Base-by-base conservation (phyloP, 2,113 vertebrate species). In the Leucosticte australis region DNA sequence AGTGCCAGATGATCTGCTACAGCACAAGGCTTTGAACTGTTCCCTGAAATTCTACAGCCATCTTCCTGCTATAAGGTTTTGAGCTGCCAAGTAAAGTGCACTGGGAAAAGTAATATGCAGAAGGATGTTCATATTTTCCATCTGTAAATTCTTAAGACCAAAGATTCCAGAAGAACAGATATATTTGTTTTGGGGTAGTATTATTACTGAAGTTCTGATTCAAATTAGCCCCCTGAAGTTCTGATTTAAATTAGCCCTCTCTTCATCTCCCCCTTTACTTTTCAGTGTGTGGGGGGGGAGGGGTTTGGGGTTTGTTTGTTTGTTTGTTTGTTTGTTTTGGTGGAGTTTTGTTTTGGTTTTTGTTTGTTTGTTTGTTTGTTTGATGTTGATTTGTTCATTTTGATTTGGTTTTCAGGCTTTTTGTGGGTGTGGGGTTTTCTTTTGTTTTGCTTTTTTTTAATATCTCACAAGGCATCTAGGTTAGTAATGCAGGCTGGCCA, bases 21-120 rank as follows among this genome's bases (percentile, higher is more conserved):
- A 92, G 69, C 65, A 70, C 15, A 53, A 70, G 52, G 14, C 68
- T 95, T 96, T 91, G 82, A 92, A 85, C 52, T 56, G 41, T 47
- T 60, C 47, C 12, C 73, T 81, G 52, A 81, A 88, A 81, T 89
- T 70, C 83, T 88, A 44, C 62, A 76, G 55, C 42, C 15, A 26
- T 83, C 42, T 77, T 92, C 90, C 60, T 92, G 82, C 83, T 94
- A 33, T 30, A 81, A 89, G 56, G 19, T 73, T 87, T 89, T 77
- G 55, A 87, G 42, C 83, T 94, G 82, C 90, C 89, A 92, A 90
- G 60, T 74, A 59, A 76, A 92, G 73, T 69, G 55, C 46, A 73
- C 53, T 92, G 90, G 79, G 94, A 81, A 93, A 95, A 94, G 33
- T 56, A 89, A 89, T 69, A 93, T 76, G 83, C 86, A 92, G 86